These are phyloP conservation scores for Caenorhabditis sp. DNA, from an alignment of 2,888 invertebrate species.

Conservation along the genomic window DNA sequence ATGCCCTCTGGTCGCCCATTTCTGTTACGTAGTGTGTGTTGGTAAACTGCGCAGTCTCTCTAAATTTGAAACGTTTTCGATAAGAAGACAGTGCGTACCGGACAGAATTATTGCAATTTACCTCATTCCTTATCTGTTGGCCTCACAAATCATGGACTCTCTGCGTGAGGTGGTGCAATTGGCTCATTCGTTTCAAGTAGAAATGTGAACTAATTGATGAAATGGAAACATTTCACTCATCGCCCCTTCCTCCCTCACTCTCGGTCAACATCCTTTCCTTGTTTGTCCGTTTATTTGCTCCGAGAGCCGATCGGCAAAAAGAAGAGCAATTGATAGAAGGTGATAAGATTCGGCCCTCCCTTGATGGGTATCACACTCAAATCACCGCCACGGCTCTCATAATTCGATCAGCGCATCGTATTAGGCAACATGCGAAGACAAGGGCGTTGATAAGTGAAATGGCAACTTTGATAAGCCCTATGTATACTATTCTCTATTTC, in stretches of 20 bases:
- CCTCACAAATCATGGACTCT: slow-evolving; percentile 29
- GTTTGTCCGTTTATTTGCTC: slow-evolving; percentile 33
- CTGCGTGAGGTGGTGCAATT: background rate
- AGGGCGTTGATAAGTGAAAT: background rate
- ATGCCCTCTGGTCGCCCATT: background rate
- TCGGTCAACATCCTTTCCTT: slow-evolving; percentile 7
- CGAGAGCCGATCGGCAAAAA: slow-evolving; percentile 35
- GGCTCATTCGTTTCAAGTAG: no score
- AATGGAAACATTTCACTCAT: no score
- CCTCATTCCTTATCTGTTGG: slow-evolving; percentile 15
- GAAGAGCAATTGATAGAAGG: slow-evolving; percentile 22
- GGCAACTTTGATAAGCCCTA: slow-evolving; percentile 1
- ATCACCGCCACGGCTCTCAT: background rate
- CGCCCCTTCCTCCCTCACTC: no score
- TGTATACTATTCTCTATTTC: background rate
- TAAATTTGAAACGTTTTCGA: slow-evolving; percentile 1
- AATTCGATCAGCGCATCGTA: background rate
- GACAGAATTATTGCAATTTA: background rate
- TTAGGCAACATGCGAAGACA: no score
- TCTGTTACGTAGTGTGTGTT: slow-evolving; percentile 2
- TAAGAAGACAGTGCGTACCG: slow-evolving; percentile 30
- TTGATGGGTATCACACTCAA: background rate
- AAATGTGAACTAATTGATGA: no score
- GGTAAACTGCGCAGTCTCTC: background rate
- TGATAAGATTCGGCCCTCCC: slow-evolving; percentile 32